Evolutionary conservation across 2,888 invertebrate species (phyloP), one percentile per base, ranked within the genome.

Genomic region (Lumbricus terrestris): DNA sequence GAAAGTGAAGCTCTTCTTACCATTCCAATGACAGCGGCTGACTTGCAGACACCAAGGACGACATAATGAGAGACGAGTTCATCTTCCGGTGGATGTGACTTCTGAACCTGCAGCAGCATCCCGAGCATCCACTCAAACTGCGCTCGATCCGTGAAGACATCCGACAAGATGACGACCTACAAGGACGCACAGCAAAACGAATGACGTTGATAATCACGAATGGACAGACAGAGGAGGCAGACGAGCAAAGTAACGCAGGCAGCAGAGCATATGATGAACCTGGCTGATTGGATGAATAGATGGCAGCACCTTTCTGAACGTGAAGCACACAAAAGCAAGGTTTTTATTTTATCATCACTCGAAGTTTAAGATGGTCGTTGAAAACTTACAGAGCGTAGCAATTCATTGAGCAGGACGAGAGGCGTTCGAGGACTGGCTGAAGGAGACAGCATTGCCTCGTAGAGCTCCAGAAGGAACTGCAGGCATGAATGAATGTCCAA

Each of bases 401-500:
- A 94, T 91, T 95, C 95, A 91, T 95, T 95, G 88, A 95, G 93
- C 90, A 95, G 93, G 93, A 91, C 91, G 34, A 95, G 93, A 3
- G 95, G 94, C 35, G 94, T 94, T 89, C 93, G 93, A 34, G 94
- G 93, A 90, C 92, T 94, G 89, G 94, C 93, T 13, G 29, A 88
- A 23, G 96, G 95, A 89, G 96, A 95, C 91, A 96, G 95, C 96
- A 97, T 96, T 91, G 98, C 97, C 1, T 97, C 96, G 92, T 97
- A 98, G 54, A 98, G 96, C 95, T 99, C 98, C 94, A 98, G 96
- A 34, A 99, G 96, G 94, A 99, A 97, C 94, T 98, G 98, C 90
- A 98, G 95, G 95, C 98, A 99, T 91, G 98, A 99, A 94, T 97
- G 97, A 47, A 98, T 96, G 95, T 99, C 98, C 82, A 99, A 93